Evolutionary conservation across 2,797 vertebrate species (phyloP).

Genomic region (Hydrophis major): DNA sequence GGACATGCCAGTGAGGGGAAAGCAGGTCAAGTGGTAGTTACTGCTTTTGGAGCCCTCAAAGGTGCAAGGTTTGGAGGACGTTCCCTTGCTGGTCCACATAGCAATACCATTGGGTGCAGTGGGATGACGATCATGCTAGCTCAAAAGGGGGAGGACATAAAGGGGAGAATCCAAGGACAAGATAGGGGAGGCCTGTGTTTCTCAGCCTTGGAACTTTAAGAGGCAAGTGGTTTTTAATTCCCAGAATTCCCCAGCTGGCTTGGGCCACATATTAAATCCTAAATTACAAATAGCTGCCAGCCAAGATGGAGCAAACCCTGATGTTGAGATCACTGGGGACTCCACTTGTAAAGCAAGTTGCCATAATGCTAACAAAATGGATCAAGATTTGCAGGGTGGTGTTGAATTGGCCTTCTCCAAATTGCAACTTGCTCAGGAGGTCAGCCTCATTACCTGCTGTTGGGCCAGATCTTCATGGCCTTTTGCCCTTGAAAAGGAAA

Average conservation of each 20-base stretch:
- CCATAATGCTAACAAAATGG: too few species aligned
- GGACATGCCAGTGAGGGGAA: neutral
- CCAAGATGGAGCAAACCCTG: neutral
- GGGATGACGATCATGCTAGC: neutral
- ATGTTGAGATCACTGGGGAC: neutral
- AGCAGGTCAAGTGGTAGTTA: neutral
- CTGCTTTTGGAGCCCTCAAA: neutral
- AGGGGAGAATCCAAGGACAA: neutral
- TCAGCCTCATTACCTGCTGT: neutral
- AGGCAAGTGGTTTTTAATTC: neutral
- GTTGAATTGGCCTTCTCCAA: neutral
- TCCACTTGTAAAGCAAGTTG: neutral
- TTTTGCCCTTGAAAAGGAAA: neutral
- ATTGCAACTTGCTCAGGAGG: neutral
- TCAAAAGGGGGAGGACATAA: neutral
- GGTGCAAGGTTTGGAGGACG: neutral
- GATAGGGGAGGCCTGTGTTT: neutral
- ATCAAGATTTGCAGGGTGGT: neutral
- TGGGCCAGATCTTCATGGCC: neutral
- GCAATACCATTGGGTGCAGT: neutral
- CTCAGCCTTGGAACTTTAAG: neutral
- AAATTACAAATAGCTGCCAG: neutral
- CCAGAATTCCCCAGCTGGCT: neutral
- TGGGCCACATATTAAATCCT: neutral
- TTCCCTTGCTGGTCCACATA: neutral